Base-by-base conservation (phyloP, 2,113 vertebrate species). In the Coptodon rendalli region DNA sequence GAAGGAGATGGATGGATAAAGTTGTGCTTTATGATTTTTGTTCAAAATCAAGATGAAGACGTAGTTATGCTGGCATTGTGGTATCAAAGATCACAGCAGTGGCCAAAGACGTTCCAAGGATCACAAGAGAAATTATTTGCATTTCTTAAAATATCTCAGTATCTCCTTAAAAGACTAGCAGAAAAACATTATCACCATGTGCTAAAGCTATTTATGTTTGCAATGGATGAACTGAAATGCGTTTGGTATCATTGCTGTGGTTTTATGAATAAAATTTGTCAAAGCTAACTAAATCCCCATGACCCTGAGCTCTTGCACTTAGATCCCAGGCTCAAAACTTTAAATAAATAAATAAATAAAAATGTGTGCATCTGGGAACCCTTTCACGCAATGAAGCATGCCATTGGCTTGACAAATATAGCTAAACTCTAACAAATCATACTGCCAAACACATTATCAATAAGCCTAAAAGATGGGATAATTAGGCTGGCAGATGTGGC, bases 401-500 rank as follows among this genome's bases (percentile, higher is more conserved):
- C 2, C 45, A 50, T 3, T 78, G 71, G 10, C 24, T 27, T 6
- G 43, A 78, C 73, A 31, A 81, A 76, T 7, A 22, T 5, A 66
- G 12, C 80, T 22, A 80, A 82, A 81, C 13, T 78, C 59, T 29
- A 16, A 61, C 53, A 68, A 84, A 90, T 17, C 61, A 1, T 17
- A 80, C 38, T 59, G 29, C 6, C 85, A 89, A 84, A 86, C 38
- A 59, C 29, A 45, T 89, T 83, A 93, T 86, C 88, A 89, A 91
- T 81, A 86, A 81, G 61, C 36, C 48, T 63, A 29, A 54, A 89
- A 80, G 27, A 87, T 38, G 63, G 71, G 57, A 36, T 91, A 93
- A 94, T 92, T 91, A 93, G 85, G 66, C 45, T 87, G 89, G 87
- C 92, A 94, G 91, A 92, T 91, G 90, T 86, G 81, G 56, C 57